Evolutionary conservation across 2,888 invertebrate species (phyloP), one percentile per base, ranked within the genome.

Genomic region (Muscina levida): DNA sequence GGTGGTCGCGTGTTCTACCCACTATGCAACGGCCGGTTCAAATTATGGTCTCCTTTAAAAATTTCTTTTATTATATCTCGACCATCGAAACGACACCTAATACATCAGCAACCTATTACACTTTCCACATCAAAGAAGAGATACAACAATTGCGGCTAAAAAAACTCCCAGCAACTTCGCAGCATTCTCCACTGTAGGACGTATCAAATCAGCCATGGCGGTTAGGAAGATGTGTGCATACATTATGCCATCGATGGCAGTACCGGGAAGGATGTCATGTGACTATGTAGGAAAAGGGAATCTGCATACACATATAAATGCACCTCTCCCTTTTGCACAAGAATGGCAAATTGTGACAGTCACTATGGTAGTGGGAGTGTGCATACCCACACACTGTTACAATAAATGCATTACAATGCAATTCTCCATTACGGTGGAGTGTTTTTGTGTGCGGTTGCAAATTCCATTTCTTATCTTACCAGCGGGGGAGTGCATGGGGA

Each of bases 271-370:
- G 22, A 22, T 22, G 2, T 17, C 53, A 19, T 22, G 53, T 53
- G 53, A 24, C 13, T 8, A 8, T 8, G 51, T 0, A 59, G 39
- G 8, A 37, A 37, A 24, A 19, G 42, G 22, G 42, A 62, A 62
- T 42, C 39, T 22, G 39, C 42, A 17, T 39, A 37, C 19, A 39
- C 59, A 59, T 17, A 8, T 37, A 31, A 5, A n/a, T 37, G 19
- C 59, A 48, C 19, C n/a, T 8, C 1, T 19, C 1, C 37, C 1
- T 42, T 11, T 13, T 39, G 10, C 17, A 15, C 19, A 62, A 62
- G 62, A 42, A 62, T 39, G 62, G 42, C 10, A 62, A 39, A 59
- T 59, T 37, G 62, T 62, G 62, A 42, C 66, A 74, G 71, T 56
- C 19, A 15, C 13, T 31, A 31, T 57, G 57, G 19, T 19, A n/a